These are phyloP conservation scores for Bhutanitis thaidina DNA, from an alignment of 2,888 invertebrate genomes.

Conservation along the genomic window DNA sequence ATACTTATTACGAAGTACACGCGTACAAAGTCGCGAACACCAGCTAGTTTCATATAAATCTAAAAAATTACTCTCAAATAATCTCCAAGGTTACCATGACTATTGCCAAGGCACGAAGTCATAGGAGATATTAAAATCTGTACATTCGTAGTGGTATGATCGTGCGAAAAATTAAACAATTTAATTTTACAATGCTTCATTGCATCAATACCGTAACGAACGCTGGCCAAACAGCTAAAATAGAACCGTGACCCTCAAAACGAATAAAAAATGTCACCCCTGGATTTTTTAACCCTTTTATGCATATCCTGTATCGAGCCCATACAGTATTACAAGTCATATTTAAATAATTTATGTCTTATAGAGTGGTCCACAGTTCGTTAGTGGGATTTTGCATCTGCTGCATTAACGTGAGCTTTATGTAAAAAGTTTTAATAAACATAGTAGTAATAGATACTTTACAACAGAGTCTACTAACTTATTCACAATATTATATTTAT, in stretches of 20 bases:
- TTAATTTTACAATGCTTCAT: conserved; percentile 60
- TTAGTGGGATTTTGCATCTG: conserved; percentile 65
- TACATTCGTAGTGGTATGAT: conserved; percentile 34
- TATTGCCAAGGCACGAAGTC: too few species aligned
- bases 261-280: conserved; percentile 64
- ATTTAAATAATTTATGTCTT: conserved; percentile 78
- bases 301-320: conserved; percentile 71
- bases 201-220: conserved; percentile 56
- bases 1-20: too few species aligned
- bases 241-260: conserved; percentile 45
- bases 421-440: neutral
- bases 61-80: too few species aligned
- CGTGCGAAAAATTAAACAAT: conserved; percentile 57
- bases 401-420: conserved; percentile 27
- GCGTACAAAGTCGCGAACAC: too few species aligned
- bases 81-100: too few species aligned
- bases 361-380: conserved; percentile 47
- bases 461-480: neutral
- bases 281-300: conserved; percentile 72
- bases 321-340: conserved; percentile 75
- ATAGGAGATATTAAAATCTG: too few species aligned
- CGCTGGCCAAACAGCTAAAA: conserved; percentile 49
- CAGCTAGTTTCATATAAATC: too few species aligned
- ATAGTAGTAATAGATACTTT: neutral
- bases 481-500: too few species aligned